Conservation (phyloP, 2,797 vertebrate genomes). For the Odontamblyopus rebecca region DNA sequence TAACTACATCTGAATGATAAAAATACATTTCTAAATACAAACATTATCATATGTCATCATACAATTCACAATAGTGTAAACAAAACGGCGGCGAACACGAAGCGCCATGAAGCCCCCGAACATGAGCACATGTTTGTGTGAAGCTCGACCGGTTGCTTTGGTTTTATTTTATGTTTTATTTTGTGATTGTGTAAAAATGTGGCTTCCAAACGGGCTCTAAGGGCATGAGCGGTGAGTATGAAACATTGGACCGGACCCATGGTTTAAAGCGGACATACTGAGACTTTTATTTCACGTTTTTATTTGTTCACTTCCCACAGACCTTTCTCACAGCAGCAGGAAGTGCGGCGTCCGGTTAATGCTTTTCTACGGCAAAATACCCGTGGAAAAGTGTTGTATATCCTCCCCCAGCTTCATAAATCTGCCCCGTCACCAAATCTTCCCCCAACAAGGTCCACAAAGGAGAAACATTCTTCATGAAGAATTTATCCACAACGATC, state of each 20-base stretch:
- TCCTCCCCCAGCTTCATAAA: no score
- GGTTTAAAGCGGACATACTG: neutral
- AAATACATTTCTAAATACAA: no score
- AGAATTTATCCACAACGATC: no score
- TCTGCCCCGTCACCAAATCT: no score
- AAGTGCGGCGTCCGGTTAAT: no score
- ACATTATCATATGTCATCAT: neutral
- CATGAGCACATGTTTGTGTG: neutral
- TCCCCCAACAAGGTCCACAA: no score
- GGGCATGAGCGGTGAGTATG: neutral
- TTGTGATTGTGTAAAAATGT: neutral
- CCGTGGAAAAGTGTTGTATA: no score
- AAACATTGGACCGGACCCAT: neutral
- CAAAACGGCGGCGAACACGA: neutral
- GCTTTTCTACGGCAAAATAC: no score
- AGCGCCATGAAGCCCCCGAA: neutral
- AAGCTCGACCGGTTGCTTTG: neutral
- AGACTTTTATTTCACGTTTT: no score
- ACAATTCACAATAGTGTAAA: neutral
- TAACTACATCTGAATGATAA: neutral
- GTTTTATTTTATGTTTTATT: neutral
- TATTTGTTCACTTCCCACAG: no score
- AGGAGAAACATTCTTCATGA: no score
- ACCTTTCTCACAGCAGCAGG: no score
- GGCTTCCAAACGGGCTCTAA: neutral